phyloP scores from a whole-genome alignment of 2,113 vertebrate genomes.

The Centrocercus urophasianus region DNA sequence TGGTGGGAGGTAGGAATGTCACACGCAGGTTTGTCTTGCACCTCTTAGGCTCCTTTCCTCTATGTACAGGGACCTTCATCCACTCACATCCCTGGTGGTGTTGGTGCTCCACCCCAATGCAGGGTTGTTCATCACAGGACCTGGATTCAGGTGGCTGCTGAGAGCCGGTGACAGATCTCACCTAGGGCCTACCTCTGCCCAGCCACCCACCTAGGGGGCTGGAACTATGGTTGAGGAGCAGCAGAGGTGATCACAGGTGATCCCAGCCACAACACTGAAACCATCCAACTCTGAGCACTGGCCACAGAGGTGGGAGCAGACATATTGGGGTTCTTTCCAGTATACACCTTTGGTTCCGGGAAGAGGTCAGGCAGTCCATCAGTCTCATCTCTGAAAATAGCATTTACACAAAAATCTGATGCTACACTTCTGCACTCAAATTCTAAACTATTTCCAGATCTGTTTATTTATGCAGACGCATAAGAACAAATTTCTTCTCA shows the following conservation, averaged over 20 bases:
- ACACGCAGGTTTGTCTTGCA: accelerated
- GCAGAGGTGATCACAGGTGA: background rate
- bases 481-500: background rate
- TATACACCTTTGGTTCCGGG: background rate
- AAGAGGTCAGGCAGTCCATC: background rate
- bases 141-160: background rate
- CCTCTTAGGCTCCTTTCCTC: background rate
- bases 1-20: conserved; percentile 81
- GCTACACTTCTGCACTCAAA: background rate
- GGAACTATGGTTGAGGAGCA: background rate
- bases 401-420: background rate
- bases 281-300: background rate
- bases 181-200: background rate
- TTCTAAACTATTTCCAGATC: background rate
- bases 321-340: background rate
- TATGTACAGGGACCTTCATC: accelerated
- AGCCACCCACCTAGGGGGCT: accelerated
- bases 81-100: accelerated
- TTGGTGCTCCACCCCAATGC: background rate
- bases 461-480: background rate
- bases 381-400: background rate
- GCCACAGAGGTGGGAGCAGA: background rate
- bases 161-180: background rate
- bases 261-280: background rate
- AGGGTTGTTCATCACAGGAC: background rate